A percentile compares a stretch with the other conserved stretches of the same genome.
Conservation (phyloP, 2,888 invertebrate species). For the Netelia inedita region DNA sequence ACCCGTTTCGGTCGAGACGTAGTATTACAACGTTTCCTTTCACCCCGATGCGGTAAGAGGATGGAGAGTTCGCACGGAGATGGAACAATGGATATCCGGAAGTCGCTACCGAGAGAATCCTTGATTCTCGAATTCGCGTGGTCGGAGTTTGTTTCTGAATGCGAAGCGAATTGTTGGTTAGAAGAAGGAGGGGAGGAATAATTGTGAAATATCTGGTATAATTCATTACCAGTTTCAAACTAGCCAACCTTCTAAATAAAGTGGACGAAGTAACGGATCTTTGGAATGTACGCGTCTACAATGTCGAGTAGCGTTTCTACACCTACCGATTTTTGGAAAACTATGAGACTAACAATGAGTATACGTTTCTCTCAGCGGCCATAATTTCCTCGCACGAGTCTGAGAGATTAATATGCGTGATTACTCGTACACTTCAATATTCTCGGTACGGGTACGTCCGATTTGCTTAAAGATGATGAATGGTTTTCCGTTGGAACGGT, state of each 20-base stretch:
- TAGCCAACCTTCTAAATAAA: background rate
- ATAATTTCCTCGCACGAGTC: too few species aligned
- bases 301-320: too few species aligned
- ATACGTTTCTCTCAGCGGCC: too few species aligned
- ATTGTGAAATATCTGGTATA: slow-evolving; percentile 17
- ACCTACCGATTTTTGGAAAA: too few species aligned
- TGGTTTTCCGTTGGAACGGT: background rate
- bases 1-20: slow-evolving; percentile 38
- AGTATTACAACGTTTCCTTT: slow-evolving; percentile 39
- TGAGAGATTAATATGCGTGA: too few species aligned
- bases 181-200: slow-evolving; percentile 20
- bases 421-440: too few species aligned
- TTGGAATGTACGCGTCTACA: too few species aligned
- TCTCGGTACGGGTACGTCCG: too few species aligned
- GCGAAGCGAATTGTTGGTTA: slow-evolving; percentile 3
- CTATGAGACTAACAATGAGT: too few species aligned
- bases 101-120: slow-evolving; percentile 48
- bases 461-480: too few species aligned
- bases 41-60: slow-evolving; percentile 42
- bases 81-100: slow-evolving; percentile 61
- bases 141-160: slow-evolving; percentile 56
- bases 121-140: slow-evolving; percentile 59
- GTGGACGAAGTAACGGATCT: too few species aligned
- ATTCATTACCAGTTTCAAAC: background rate
- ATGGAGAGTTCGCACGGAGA: slow-evolving; percentile 64